These are phyloP conservation scores for Heliconius congener DNA, from an alignment of 1,140 invertebrate species.

Conservation along the genomic window DNA sequence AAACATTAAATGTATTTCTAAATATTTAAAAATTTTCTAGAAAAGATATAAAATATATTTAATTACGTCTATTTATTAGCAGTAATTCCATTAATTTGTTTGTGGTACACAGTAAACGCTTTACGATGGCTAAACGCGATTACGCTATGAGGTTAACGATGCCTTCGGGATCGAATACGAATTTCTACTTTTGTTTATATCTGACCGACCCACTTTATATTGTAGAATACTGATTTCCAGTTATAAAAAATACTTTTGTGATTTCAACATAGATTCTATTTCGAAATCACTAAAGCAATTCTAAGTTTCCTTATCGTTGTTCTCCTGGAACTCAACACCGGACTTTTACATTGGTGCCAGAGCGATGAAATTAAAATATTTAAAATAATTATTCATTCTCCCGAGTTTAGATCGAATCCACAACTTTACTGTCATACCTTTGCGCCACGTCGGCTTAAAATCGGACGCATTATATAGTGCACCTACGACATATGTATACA, in stretches of 20 bases:
- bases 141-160: slow-evolving; percentile 62
- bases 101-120: slow-evolving; percentile 65
- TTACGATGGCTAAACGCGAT: slow-evolving; percentile 63
- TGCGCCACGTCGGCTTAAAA: too few species aligned
- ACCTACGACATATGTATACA: too few species aligned
- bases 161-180: slow-evolving; percentile 56
- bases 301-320: too few species aligned
- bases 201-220: slow-evolving; percentile 15
- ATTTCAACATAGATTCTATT: background rate
- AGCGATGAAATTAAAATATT: too few species aligned
- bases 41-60: background rate
- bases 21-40: background rate
- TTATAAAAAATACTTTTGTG: background rate
- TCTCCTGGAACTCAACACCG: too few species aligned
- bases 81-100: slow-evolving; percentile 71
- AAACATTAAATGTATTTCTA: too few species aligned
- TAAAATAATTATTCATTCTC: too few species aligned
- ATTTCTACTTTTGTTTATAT: slow-evolving; percentile 37
- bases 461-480: too few species aligned
- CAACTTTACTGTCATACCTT: too few species aligned
- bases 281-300: background rate
- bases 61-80: slow-evolving; percentile 54
- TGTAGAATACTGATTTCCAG: background rate
- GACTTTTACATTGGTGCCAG: too few species aligned
- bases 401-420: too few species aligned